These are phyloP conservation scores for Linnaemya tessellans DNA, from an alignment of 2,888 invertebrate species.

Conservation along the genomic window DNA sequence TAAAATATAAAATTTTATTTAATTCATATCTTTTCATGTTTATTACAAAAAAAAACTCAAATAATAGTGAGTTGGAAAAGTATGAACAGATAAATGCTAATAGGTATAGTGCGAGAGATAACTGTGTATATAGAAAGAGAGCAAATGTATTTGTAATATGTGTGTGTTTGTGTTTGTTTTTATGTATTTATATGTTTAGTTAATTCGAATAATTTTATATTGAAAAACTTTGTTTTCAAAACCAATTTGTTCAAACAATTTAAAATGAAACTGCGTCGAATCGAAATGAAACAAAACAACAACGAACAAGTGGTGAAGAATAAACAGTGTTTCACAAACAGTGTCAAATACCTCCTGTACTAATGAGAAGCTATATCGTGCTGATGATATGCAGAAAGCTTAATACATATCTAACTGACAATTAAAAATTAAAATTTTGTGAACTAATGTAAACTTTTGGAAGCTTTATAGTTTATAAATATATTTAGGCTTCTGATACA, in stretches of 20 bases:
- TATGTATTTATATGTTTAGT: constrained; percentile 15
- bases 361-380: no score
- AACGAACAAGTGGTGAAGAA: constrained; percentile 47
- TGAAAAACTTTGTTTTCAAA: constrained; percentile 67
- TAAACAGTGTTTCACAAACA: constrained; percentile 42
- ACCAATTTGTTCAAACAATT: constrained; percentile 57
- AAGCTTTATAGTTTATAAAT: no score
- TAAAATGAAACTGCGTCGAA: constrained; percentile 69
- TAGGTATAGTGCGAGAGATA: constrained; percentile 6
- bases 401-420: no score
- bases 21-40: constrained; percentile 23
- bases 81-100: constrained; percentile 3
- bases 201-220: constrained; percentile 68
- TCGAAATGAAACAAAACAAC: constrained; percentile 60
- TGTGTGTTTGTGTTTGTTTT: background rate
- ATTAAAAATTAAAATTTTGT: no score
- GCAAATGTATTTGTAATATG: background rate
- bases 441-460: no score
- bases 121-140: constrained; percentile 14
- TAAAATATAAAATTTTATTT: constrained; percentile 26
- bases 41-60: constrained; percentile 42
- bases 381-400: no score
- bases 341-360: background rate
- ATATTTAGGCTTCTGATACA: no score
- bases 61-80: constrained; percentile 46